Base-by-base conservation (phyloP, 2,888 invertebrate genomes). In the Amblyjoppa proteus region DNA sequence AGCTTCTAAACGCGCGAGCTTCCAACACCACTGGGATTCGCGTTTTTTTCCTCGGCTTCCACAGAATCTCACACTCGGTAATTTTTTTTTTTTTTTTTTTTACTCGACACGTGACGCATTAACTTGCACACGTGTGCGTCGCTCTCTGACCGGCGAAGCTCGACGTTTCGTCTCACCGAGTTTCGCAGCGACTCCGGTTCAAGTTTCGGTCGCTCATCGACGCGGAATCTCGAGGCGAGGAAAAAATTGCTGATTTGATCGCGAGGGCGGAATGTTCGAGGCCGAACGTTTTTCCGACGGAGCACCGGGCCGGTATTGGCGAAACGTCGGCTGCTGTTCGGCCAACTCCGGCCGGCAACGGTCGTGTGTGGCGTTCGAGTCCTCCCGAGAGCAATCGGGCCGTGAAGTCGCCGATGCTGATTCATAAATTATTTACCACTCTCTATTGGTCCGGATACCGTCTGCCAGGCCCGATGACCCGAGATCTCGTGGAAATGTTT, bases 391-490 rank as follows among this genome's bases (percentile, higher is more conserved):
- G 58, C 71, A 66, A 73, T 85, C 87, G 87, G 87, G 83, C 88
- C 90, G 88, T 90, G 87, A 91, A 91, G 90, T 90, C 90, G 89
- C 84, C 74, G 82, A 71, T 68, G 83, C 84, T 81, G 88, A 87
- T 89, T 91, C 89, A 92, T 92, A 91, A 91, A 92, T 92, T 91
- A 92, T 92, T 91, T 91, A 92, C 87, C 86, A 88, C 87, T 87
- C 82, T 70, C 45, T 61, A 49, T 45, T n/a, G 49, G 75, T 56
- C 45, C 70, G 69, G 49, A 69, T 83, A 69, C 75, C 73, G 73
- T 61, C 45, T 58, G 38, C 34, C 75, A n/a, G n/a, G 20, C 56
- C 41, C 71, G 78, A 75, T 76, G 38, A 77, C 31, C 75, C 58
- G 68, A 28, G 66, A 81, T 66, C 71, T 71, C 71, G 77, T 81